Base-by-base conservation (phyloP, 2,797 vertebrate species). In the Bucorvus abyssinicus region DNA sequence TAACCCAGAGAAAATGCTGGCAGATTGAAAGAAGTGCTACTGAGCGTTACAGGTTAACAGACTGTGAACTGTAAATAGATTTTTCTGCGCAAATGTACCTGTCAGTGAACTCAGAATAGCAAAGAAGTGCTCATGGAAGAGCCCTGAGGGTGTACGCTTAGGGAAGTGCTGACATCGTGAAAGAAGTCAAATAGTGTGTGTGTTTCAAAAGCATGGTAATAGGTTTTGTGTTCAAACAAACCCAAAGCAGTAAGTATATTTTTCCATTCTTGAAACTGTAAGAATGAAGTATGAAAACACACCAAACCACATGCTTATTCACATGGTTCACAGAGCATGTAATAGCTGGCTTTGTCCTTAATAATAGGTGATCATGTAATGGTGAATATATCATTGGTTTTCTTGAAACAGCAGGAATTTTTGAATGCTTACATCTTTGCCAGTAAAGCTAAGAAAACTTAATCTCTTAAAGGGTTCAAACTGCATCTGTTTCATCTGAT, bases 281-380 rank as follows among this genome's bases (percentile, higher is more conserved):
- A 96, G 87, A 91, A 87, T 94, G 68, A 86, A 89, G 63, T 70
- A 94, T 40, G 60, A 90, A 93, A 90, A 92, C 68, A 77, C 47
- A 90, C 56, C 64, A 94, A 93, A 94, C 93, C 95, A 93, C 90
- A 95, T 49, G 91, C 94, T 94, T 95, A 77, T 84, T 95, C 71
- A 74, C 27, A 89, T 68, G 77, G 75, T 82, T 93, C 64, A 80
- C 3, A 84, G 78, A 94, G 60, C 82, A 45, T 92, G 85, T 95
- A 96, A 94, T 94, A 84, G 59, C 78, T 87, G 69, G 30, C 75
- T 96, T 96, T 77, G 64, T 79, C 67, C 74, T 79, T 94, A 57
- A 45, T 90, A 88, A 93, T 91, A 75, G 59, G 10, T 60, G 57
- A 79, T 89, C 93, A 30, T 75, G 63, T 69, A 67, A 80, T 57